These are phyloP conservation scores for Zoroaster sp. DNA, from an alignment of 53 echinoderm and acorn worm genomes.

Conservation along the genomic window DNA sequence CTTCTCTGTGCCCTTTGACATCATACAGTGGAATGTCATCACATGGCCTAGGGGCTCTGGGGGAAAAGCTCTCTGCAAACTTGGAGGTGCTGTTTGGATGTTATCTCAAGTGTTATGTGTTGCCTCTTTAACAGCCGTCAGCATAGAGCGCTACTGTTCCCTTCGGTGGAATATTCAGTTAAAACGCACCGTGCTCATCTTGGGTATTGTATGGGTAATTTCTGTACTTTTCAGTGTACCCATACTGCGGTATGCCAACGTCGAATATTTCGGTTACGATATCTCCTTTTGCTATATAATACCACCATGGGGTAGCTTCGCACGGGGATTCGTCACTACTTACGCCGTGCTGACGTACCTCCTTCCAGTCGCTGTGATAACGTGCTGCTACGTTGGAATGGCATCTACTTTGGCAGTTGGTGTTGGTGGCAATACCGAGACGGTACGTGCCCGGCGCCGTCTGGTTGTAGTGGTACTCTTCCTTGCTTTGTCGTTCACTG, in stretches of 20 bases:
- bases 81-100: neutral
- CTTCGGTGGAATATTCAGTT: neutral
- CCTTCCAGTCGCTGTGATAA: slow-evolving; percentile 11
- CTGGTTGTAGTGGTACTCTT: neutral
- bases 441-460: slow-evolving; percentile 5
- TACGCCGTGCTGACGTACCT: neutral
- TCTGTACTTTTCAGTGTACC: neutral
- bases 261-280: neutral
- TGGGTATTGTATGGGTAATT: neutral
- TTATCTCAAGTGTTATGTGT: neutral
- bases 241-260: neutral
- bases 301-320: neutral
- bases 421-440: neutral
- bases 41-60: neutral
- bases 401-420: neutral
- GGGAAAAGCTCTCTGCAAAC: neutral
- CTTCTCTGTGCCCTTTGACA: slow-evolving; percentile 7
- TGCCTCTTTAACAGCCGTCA: slow-evolving; percentile 2
- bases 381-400: slow-evolving; percentile 7
- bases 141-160: slow-evolving; percentile 20
- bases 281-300: neutral
- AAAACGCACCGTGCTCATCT: neutral
- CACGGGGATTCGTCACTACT: neutral
- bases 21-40: neutral
- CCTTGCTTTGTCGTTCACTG: neutral